Evolutionary conservation across 2,888 invertebrate species (phyloP).

Genomic region (Tipula confusa): DNA sequence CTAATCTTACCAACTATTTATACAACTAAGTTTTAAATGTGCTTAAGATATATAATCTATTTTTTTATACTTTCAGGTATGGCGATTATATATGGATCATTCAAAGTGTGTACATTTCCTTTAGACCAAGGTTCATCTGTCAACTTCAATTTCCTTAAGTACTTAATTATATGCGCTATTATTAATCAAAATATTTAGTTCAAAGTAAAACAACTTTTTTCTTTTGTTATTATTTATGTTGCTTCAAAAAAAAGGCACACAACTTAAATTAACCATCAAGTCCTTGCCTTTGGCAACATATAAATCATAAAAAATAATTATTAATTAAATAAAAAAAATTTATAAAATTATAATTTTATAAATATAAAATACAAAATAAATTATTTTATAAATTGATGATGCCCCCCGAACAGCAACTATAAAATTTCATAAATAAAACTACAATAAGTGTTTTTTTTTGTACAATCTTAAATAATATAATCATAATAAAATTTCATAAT

Average conservation of each 20-base stretch:
- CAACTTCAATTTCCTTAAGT: neutral
- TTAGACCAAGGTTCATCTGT: neutral
- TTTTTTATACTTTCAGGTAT: neutral
- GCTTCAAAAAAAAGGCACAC: too few relatives aligned
- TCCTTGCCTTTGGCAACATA: neutral
- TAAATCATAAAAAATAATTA: neutral
- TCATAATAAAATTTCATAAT: neutral
- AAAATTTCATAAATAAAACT: neutral
- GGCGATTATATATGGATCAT: too few relatives aligned
- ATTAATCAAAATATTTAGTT: neutral
- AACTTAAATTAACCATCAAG: neutral
- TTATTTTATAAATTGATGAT: neutral
- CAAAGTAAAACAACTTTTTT: slow-evolving; percentile 1
- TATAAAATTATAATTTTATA: neutral
- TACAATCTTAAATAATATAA: neutral
- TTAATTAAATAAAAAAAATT: neutral
- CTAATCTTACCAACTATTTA: too few relatives aligned
- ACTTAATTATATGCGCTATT: neutral
- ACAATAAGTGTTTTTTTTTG: neutral
- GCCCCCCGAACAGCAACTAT: neutral
- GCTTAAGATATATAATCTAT: too few relatives aligned
- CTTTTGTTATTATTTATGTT: neutral
- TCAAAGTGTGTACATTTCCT: neutral
- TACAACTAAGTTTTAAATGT: too few relatives aligned
- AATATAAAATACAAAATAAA: neutral